phyloP scores from a whole-genome alignment of 2,113 vertebrate species.

The Paradisaea rubra region DNA sequence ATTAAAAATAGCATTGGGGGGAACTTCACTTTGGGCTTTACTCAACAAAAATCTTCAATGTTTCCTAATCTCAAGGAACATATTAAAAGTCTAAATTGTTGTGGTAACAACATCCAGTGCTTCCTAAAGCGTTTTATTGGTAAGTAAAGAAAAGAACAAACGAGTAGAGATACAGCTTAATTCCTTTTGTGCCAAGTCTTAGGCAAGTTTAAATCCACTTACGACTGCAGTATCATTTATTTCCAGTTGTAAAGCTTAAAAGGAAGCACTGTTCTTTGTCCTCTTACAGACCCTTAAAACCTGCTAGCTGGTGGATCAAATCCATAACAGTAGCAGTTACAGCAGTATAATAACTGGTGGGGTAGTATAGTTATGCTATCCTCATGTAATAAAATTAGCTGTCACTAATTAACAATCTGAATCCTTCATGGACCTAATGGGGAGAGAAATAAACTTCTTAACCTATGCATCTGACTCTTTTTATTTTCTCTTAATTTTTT shows the following conservation, averaged over 20 bases:
- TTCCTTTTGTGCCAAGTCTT: neutral
- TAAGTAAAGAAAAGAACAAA: neutral
- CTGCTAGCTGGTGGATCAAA: neutral
- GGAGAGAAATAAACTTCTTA: neutral
- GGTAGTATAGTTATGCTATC: neutral
- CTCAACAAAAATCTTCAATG: neutral
- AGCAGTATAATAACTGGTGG: neutral
- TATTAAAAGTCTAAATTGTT: neutral
- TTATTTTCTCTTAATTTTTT: neutral
- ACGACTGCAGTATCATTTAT: neutral
- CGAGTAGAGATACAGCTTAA: neutral
- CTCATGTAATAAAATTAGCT: neutral
- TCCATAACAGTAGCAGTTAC: neutral
- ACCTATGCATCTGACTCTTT: neutral
- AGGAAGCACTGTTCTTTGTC: neutral
- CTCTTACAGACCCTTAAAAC: neutral
- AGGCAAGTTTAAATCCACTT: neutral
- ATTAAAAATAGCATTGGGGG: constrained; percentile 8
- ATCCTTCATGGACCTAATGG: neutral
- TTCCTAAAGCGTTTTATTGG: neutral
- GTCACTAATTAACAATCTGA: neutral
- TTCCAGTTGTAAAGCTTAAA: neutral
- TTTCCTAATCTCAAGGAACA: neutral
- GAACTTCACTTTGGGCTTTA: neutral
- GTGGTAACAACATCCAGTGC: neutral